Conservation (phyloP, 2,797 vertebrate genomes). For the Leptodactylus fallax region DNA sequence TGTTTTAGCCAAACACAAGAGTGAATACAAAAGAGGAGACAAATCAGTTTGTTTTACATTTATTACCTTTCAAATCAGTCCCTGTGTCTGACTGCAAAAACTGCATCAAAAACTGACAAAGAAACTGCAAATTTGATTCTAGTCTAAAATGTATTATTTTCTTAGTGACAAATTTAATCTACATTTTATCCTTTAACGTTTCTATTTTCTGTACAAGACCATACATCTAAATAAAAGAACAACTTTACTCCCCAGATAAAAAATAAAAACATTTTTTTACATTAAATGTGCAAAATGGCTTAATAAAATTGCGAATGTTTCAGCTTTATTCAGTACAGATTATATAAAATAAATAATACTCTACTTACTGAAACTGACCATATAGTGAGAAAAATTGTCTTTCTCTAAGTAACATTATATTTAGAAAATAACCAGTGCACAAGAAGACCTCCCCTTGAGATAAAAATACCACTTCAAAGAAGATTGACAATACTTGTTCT, state of each 20-base stretch:
- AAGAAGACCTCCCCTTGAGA: slow-evolving; percentile 43
- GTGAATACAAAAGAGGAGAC: too few relatives aligned
- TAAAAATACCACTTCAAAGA: slow-evolving; percentile 26
- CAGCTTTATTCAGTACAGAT: background rate
- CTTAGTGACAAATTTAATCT: too few relatives aligned
- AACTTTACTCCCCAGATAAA: too few relatives aligned
- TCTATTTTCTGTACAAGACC: too few relatives aligned
- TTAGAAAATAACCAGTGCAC: slow-evolving; percentile 18
- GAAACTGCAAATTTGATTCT: too few relatives aligned
- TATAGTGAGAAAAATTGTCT: background rate
- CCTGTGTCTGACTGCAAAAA: too few relatives aligned
- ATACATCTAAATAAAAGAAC: background rate
- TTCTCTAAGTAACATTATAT: background rate
- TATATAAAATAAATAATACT: background rate
- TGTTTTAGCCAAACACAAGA: too few relatives aligned
- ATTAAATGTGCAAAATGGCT: background rate
- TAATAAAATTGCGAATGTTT: background rate
- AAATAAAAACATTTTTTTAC: background rate
- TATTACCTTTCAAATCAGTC: too few relatives aligned
- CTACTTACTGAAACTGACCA: background rate
- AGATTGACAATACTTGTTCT: slow-evolving; percentile 45
- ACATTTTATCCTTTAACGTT: too few relatives aligned
- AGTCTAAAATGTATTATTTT: too few relatives aligned
- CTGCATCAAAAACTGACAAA: too few relatives aligned
- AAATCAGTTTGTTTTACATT: too few relatives aligned